Base-by-base conservation (phyloP, 2,113 vertebrate species). In the Atlantisia rogersi region DNA sequence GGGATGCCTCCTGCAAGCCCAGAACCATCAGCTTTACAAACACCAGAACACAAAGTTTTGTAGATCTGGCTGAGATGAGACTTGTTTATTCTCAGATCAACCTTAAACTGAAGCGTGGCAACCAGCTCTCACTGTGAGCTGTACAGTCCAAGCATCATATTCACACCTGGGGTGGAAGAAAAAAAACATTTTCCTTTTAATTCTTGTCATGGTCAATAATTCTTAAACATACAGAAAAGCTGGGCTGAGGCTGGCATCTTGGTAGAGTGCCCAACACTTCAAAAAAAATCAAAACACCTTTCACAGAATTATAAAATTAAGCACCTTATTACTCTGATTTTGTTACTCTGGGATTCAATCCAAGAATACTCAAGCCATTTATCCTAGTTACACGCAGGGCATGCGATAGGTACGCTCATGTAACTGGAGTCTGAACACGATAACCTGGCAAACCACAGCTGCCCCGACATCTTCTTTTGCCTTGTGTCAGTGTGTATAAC, bases 371-470 rank as follows among this genome's bases (percentile, higher is more conserved):
- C 81, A 79, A 40, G n/a, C 82, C 55, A 85, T 93, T 87, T 71
- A 88, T 93, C 64, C 84, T 29, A 28, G 94, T 22, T 26, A 28
- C 92, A 82, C 0, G 1, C 86, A 94, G 93, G 48, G 93, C 48
- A 86, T 20, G 0, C 75, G 11, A 55, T 13, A 58, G 70, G 84
- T 78, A n/a, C 42, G 48, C 53, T 73, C 50, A 10, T 86, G 86
- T 94, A 91, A 82, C 59, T 53, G 62, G 55, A 91, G 82, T n/a
- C 56, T 59, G 82, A 94, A 82, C 86, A 83, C 2, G 26, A 48
- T 59, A 81, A 82, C 71, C 62, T 67, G 74, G 76, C 67, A 88
- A 75, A 74, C 24, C 69, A 46, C 94, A 95, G 75, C 92, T 94
- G 83, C 88, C 59, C 52, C 88, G 64, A 29, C 56, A 52, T 64